Base-by-base conservation (phyloP, 1,140 invertebrate species). In the Orius insidiosus region DNA sequence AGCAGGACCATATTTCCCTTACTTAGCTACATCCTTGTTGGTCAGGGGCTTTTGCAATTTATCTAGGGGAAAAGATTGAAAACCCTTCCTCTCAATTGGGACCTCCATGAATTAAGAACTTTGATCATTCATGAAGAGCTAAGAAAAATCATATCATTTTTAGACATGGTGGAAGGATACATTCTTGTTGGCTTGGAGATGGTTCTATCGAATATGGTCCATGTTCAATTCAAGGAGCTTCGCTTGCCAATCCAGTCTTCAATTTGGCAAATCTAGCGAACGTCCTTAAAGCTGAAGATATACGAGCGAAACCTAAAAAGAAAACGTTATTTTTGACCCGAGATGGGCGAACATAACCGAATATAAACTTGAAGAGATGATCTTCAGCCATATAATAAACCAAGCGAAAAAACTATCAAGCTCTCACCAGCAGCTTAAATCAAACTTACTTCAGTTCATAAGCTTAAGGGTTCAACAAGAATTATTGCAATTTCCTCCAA, bases 171-270 rank as follows among this genome's bases (percentile, higher is more conserved):
- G 80, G 80, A 39, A 65, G 80, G 52, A 77, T 83, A n/a, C 75
- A 78, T 59, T 80, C 78, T 0, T 76, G 75, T 53, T 75, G 74
- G 68, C 62, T 82, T 19, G 77, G 76, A 18, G 77, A 81, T 48
- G 68, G 72, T 0, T 70, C 76, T 2, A 73, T 76, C 10, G 79
- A 84, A 61, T 68, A 82, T 65, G 80, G 79, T 0, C 77, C 77
- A 1, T 68, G 71, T 32, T 74, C 67, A 64, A 76, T 79, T 50
- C 69, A 69, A 46, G 71, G 76, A 11, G 75, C 72, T 7, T 74
- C 72, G 56, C 59, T 72, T 13, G 68, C 14, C 9, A 80, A 80
- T 58, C 70, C 75, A 1, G 67, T 75, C 2, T 78, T 71, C 54
- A 76, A 70, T 3, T 52, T 79, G 30, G 76, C 76, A n/a, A 43